These are phyloP conservation scores for Tiliacea citrago DNA, from an alignment of 2,888 invertebrate species.

Conservation along the genomic window DNA sequence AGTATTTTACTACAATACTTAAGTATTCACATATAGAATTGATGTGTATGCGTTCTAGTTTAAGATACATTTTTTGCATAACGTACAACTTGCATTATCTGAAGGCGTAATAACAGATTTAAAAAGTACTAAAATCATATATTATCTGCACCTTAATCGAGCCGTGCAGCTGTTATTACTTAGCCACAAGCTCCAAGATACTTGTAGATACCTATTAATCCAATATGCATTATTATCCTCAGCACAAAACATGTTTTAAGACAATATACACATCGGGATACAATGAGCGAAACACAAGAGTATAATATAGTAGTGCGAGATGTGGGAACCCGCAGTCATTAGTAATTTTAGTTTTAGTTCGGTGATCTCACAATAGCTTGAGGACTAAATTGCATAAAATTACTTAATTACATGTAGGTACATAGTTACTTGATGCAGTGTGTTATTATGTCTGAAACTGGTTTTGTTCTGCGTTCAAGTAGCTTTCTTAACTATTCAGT, in stretches of 20 bases:
- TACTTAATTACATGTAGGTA: slow-evolving; percentile 35
- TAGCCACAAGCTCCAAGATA: background rate
- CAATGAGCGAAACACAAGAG: slow-evolving; percentile 52
- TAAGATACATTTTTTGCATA: no score
- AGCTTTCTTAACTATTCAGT: slow-evolving; percentile 27
- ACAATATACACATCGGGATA: slow-evolving; percentile 46
- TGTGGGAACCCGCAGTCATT: slow-evolving; percentile 56
- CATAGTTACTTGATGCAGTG: slow-evolving; percentile 28
- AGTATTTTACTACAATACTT: no score
- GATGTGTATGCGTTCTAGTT: no score
- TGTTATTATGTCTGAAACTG: slow-evolving; percentile 50
- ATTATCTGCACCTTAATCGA: no score
- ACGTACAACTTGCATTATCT: no score
- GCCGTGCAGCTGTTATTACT: no score
- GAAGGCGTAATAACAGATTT: no score
- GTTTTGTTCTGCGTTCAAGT: slow-evolving; percentile 44
- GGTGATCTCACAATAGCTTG: slow-evolving; percentile 61
- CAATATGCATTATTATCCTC: slow-evolving; percentile 20
- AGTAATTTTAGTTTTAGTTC: slow-evolving; percentile 53
- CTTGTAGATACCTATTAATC: background rate
- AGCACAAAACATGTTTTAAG: slow-evolving; percentile 31
- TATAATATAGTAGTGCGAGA: slow-evolving; percentile 33
- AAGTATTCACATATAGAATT: no score
- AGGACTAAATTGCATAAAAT: slow-evolving; percentile 66
- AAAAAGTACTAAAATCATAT: no score